Base-by-base conservation (phyloP, 2,888 invertebrate species). In the Apeira syringaria region DNA sequence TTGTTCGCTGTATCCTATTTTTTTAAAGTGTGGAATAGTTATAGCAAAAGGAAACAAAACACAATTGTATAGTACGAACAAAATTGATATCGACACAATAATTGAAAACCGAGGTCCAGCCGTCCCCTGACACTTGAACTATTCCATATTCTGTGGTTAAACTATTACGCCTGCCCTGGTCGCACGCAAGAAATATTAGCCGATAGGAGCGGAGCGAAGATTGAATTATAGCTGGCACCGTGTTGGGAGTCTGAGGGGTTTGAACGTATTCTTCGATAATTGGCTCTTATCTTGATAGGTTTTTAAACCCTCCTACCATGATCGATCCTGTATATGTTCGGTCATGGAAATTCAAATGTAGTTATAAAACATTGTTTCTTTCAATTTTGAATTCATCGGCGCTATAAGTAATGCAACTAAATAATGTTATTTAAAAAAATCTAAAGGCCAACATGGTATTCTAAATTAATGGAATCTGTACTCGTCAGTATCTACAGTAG, bases 61-160 rank as follows among this genome's bases (percentile, higher is more conserved):
- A 13, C 26, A 6, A 31, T 24, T 26, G 13, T 24, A 13, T 25
- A 7, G 1, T 8, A 18, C 17, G 11, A 18, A 37, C 34, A 39
- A 39, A 45, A 35, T 39, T 39, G 29, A 39, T 26, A 33, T 34
- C 34, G 39, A 30, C 12, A 8, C 4, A 13, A 50, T 56, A 56
- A 56, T 56, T 53, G 56, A 50, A 53, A 55, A 43, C 46, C 47
- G 37, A 27, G 41, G 36, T 40, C 39, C 39, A 29, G 46, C 35
- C 25, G 15, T 47, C 50, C 50, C 53, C 27, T 31, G 55, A 37
- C 46, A 32, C 2, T 4, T 6, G n/a, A 20, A 20, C 18, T 20
- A 6, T 1, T 2, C 2, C 6, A 5, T 20, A 20, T 20, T 20
- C 18, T 20, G 18, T 20, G 18, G 38, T 46, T 45, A 36, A 47